These are phyloP conservation scores for Orthosia cruda DNA, from an alignment of 2,888 invertebrate genomes.

Conservation along the genomic window DNA sequence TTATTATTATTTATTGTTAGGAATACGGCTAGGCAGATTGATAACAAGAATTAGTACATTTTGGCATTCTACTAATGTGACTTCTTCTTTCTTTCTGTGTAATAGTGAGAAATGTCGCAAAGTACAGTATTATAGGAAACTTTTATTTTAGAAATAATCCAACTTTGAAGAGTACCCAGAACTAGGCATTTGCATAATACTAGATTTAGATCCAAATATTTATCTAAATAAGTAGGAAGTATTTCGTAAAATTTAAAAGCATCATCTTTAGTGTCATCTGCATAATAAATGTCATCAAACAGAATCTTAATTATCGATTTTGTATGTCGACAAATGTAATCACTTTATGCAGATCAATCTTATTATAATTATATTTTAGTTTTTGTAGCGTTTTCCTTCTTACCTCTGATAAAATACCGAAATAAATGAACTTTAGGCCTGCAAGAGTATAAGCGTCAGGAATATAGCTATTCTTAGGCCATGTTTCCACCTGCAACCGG, in stretches of 20 bases:
- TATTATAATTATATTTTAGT: neutral
- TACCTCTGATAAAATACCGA: neutral
- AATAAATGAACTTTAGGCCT: neutral
- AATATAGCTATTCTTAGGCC: neutral
- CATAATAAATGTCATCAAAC: neutral
- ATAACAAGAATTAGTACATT: no score
- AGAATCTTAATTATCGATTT: neutral
- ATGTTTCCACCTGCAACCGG: no score
- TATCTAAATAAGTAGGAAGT: constrained; percentile 3
- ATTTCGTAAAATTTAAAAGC: constrained; percentile 24
- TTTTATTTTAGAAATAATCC: no score
- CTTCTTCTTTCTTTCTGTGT: no score
- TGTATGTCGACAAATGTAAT: neutral
- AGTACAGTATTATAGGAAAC: no score
- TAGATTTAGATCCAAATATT: neutral
- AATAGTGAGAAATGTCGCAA: no score
- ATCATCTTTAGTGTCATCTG: constrained; percentile 2
- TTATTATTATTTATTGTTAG: no score
- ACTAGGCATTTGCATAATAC: neutral
- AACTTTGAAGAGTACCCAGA: neutral
- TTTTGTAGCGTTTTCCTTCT: neutral
- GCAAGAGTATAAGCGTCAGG: neutral
- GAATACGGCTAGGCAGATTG: no score
- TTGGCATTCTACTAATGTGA: no score
- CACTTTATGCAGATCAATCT: neutral